These are phyloP conservation scores for Marmota flaviventris DNA, from an alignment of 2,113 vertebrate species.

Conservation along the genomic window DNA sequence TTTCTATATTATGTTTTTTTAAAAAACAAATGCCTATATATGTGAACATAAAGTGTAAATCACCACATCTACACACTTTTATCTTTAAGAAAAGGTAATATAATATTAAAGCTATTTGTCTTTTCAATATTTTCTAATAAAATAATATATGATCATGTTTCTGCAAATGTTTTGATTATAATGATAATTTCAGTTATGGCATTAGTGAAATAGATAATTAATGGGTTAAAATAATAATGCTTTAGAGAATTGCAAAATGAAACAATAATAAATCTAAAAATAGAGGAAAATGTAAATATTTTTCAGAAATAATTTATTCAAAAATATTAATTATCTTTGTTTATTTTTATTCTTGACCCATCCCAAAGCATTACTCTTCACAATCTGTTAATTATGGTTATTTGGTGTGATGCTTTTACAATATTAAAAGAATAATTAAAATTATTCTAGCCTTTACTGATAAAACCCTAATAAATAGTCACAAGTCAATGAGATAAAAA, in stretches of 20 bases:
- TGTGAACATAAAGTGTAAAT: background rate
- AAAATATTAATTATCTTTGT: background rate
- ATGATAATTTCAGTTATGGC: slow-evolving; percentile 47
- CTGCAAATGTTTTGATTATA: slow-evolving; percentile 18
- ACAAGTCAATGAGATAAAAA: background rate
- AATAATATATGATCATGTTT: slow-evolving; percentile 30
- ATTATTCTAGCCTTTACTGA: background rate
- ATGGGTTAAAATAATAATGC: background rate
- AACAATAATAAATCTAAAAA: background rate
- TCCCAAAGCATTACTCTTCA: background rate
- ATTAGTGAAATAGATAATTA: slow-evolving; percentile 3
- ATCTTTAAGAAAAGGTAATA: background rate
- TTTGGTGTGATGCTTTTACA: background rate
- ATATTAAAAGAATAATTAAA: background rate
- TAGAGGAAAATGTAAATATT: slow-evolving; percentile 18
- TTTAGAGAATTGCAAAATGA: background rate
- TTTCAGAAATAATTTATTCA: background rate
- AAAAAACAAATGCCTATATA: background rate
- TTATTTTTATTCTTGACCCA: background rate
- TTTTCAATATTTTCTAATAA: background rate
- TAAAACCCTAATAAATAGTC: background rate
- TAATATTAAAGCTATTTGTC: slow-evolving; percentile 44
- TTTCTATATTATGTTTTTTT: background rate
- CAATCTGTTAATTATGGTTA: background rate
- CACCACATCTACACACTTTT: background rate